Base-by-base conservation (phyloP, 1,140 invertebrate genomes). In the Cryptotermes secundus region DNA sequence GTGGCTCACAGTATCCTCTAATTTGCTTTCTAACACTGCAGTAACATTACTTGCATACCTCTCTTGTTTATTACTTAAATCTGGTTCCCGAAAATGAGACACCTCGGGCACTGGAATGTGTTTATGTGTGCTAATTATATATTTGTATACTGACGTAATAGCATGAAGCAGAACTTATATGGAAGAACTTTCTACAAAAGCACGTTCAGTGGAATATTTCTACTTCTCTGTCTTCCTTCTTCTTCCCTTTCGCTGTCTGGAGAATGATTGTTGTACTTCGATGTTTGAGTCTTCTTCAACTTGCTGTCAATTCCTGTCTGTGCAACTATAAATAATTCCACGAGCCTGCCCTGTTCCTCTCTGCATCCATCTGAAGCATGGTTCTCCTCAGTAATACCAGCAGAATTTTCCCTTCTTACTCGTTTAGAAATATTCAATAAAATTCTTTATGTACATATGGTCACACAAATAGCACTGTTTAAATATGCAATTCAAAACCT, bases 201-300 rank as follows among this genome's bases (percentile, higher is more conserved):
- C 59, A 72, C 59, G 59, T 31, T 72, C 26, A n/a, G n/a, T 72
- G 59, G 59, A 72, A 26, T 31, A 9, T 26, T 38, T 59, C 53
- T 59, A 59, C 53, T 59, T 59, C 53, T 59, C 3, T 26, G 4
- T 72, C 31, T 26, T 72, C 31, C 59, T 31, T 31, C 26, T 72
- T 72, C 59, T 72, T 72, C 59, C 31, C 59, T 72, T 4, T 72
- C 59, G 7, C 59, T 72, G 14, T 72, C 59, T 72, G 59, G 59
- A 72, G 59, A 72, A 72, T 72, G 59, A 31, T 72, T 72, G 59
- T 72, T 72, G 26, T 72, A 59, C 53, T 31, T 72, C 59, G 3
- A n/a, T 72, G 59, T 72, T 4, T 72, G 26, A 72, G 59, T 72
- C 59, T 72, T 72, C 59, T 72, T 72, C 59, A 72, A n/a, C n/a